These are phyloP conservation scores for Bombus sibiricus DNA, from an alignment of 1,140 invertebrate species.

Conservation along the genomic window DNA sequence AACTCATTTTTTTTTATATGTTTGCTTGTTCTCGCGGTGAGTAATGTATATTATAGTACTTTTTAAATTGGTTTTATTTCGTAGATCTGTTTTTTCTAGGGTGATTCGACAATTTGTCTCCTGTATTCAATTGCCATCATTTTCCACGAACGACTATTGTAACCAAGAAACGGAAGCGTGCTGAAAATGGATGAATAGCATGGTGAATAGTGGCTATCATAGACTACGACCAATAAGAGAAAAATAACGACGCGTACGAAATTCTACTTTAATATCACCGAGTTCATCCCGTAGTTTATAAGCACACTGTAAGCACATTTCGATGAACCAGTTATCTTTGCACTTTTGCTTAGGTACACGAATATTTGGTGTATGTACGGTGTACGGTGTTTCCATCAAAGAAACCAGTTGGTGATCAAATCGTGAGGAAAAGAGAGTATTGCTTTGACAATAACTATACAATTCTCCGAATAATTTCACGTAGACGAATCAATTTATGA, in stretches of 20 bases:
- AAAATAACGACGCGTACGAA: conserved; percentile 8
- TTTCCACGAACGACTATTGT: background rate
- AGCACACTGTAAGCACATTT: conserved; percentile 37
- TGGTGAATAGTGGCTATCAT: background rate
- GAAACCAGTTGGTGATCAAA: background rate
- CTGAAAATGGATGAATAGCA: conserved; percentile 9
- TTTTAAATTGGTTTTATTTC: background rate
- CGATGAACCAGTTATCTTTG: conserved; percentile 35
- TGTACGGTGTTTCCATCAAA: background rate
- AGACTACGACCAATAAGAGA: background rate
- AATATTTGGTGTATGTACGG: background rate
- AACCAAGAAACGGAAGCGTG: background rate
- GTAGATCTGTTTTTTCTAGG: background rate
- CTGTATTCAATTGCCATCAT: background rate
- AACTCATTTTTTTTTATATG: background rate
- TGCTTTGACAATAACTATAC: conserved; percentile 45
- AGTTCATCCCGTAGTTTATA: conserved; percentile 23
- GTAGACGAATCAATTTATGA: conserved; percentile 56
- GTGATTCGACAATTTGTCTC: background rate
- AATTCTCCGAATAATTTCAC: conserved; percentile 49
- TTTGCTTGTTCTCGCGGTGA: background rate
- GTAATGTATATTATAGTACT: no score
- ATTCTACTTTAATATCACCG: background rate
- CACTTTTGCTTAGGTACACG: background rate
- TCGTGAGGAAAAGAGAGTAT: background rate